A percentile compares a stretch with the other conserved stretches of the same genome.
Evolutionary conservation across 2,888 invertebrate species (phyloP).

Genomic region (Ganaspis brasiliensis): DNA sequence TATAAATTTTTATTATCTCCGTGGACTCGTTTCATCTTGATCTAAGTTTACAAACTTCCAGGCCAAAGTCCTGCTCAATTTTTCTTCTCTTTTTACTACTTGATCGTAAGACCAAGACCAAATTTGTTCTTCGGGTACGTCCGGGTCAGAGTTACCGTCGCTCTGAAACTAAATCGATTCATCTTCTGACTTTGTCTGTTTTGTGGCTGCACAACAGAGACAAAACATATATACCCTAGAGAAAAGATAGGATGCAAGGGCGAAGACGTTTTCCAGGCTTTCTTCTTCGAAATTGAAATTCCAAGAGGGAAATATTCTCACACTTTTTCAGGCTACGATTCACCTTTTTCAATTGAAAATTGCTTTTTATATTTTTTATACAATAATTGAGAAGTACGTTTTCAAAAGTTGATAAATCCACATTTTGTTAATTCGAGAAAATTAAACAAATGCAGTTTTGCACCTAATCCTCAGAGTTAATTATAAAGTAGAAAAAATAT

Average conservation of each 20-base stretch:
- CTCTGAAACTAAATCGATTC: constrained; percentile 15
- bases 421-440: too few relatives aligned
- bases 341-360: not conserved
- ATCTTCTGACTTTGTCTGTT: constrained; percentile 31
- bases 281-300: constrained; percentile 28
- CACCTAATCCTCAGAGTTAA: too few relatives aligned
- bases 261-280: constrained; percentile 20
- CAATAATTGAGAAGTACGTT: too few relatives aligned
- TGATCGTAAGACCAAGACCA: constrained; percentile 7
- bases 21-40: not conserved
- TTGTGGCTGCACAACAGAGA: constrained; percentile 2
- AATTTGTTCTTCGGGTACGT: constrained; percentile 30
- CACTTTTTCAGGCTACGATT: not conserved
- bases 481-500: too few relatives aligned
- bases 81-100: constrained; percentile 22
- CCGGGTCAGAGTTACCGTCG: not conserved
- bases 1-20: too few relatives aligned
- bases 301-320: constrained; percentile 26
- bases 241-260: constrained; percentile 28
- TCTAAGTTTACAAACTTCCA: not conserved
- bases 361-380: not conserved
- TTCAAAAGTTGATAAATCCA: too few relatives aligned
- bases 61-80: not conserved
- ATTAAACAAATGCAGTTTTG: too few relatives aligned
- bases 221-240: not conserved